Conservation (phyloP, 2,797 vertebrate species). For the Orientallactaga sibirica region DNA sequence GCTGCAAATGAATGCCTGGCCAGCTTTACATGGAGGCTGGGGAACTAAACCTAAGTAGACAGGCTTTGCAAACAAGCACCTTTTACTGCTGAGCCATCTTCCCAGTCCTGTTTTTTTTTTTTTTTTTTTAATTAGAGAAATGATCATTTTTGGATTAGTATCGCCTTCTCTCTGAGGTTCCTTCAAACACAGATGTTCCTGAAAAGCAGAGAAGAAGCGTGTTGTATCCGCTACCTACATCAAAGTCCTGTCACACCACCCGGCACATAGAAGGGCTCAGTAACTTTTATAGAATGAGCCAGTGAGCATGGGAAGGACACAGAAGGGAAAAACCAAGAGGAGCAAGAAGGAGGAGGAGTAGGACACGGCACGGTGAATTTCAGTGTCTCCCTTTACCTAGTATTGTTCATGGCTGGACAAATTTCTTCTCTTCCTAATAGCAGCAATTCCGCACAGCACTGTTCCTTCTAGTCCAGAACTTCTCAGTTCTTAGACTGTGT, state of each 20-base stretch:
- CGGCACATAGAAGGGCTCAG: not conserved
- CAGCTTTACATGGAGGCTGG: no score
- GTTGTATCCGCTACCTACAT: not conserved
- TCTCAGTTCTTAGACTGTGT: not conserved
- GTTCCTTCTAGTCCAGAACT: not conserved
- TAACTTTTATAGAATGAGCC: not conserved
- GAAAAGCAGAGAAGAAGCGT: not conserved
- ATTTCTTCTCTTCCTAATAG: not conserved
- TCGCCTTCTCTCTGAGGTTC: not conserved
- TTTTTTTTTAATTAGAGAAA: not conserved
- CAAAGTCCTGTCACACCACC: not conserved
- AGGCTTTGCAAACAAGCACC: no score
- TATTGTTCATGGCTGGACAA: not conserved
- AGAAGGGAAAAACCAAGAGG: not conserved
- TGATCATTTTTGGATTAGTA: not conserved
- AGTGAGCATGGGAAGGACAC: not conserved
- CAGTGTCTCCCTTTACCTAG: not conserved
- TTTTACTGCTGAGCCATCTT: no score
- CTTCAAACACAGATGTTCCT: constrained; percentile 4
- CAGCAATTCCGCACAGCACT: not conserved
- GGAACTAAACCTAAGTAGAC: no score
- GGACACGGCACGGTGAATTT: not conserved
- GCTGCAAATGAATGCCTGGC: no score
- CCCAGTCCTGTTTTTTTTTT: no score
- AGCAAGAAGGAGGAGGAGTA: not conserved